A percentile compares a stretch with the other conserved stretches of the same genome.
Evolutionary conservation across 2,888 invertebrate species (phyloP).

Genomic region (Vesta saturnalis): DNA sequence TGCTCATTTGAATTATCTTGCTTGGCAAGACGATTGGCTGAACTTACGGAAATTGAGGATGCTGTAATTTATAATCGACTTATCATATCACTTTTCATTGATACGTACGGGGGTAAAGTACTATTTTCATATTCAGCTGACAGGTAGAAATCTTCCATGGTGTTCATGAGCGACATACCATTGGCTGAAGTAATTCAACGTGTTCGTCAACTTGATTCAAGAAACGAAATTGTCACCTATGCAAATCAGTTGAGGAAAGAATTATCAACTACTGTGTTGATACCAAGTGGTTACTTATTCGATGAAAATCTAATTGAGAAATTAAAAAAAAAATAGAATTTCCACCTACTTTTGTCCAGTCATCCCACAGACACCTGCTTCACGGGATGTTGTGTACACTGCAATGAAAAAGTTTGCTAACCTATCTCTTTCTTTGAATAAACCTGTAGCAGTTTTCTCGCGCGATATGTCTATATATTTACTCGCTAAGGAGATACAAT

Average conservation of each 20-base stretch:
- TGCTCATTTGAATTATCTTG: no score
- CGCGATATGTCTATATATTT: no score
- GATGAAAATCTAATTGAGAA: slow-evolving; percentile 41
- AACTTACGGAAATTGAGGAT: no score
- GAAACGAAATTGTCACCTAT: slow-evolving; percentile 21
- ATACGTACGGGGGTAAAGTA: slow-evolving; percentile 46
- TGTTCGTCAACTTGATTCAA: no score
- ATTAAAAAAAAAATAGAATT: slow-evolving; percentile 26
- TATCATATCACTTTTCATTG: slow-evolving; percentile 44
- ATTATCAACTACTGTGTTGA: slow-evolving; percentile 35
- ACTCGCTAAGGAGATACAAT: no score
- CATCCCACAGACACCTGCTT: no score
- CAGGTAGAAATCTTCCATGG: slow-evolving; percentile 47
- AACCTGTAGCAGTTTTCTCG: slow-evolving; percentile 6
- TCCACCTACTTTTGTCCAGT: slow-evolving; percentile 33
- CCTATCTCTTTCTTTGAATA: slow-evolving; percentile 13
- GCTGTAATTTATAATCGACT: no score
- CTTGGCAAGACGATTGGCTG: no score
- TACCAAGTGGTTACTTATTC: slow-evolving; percentile 31
- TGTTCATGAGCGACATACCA: slow-evolving; percentile 43
- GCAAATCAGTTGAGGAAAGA: slow-evolving; percentile 37
- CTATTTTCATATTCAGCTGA: slow-evolving; percentile 46
- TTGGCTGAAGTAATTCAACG: no score
- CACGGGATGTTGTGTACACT: no score
- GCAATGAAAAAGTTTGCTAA: not conserved